Percentiles rank a stretch among this genome's conserved stretches.
These are phyloP conservation scores for Cacoxenus indagator DNA, from an alignment of 2,888 invertebrate genomes.

Conservation along the genomic window DNA sequence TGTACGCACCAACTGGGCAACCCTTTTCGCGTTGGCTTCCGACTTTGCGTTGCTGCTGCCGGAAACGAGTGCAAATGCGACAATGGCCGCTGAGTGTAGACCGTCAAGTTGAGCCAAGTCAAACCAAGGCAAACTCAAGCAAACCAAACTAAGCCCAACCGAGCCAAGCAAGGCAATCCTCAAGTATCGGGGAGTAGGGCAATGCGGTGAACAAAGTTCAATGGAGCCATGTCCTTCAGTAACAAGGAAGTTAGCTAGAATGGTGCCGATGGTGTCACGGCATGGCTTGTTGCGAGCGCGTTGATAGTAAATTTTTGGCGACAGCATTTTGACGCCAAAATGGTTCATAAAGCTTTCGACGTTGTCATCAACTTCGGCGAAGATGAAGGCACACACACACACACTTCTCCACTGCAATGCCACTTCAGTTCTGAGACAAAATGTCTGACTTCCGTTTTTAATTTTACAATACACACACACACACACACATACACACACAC, in stretches of 20 bases:
- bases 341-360: constrained; percentile 66
- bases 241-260: neutral
- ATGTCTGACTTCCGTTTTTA: constrained; percentile 41
- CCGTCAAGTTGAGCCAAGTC: neutral
- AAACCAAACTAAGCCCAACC: constrained; percentile 28
- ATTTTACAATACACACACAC: constrained; percentile 42
- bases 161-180: constrained; percentile 12
- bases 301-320: constrained; percentile 35
- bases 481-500: too few relatives aligned
- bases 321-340: constrained; percentile 64
- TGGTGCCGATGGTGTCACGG: neutral
- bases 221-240: neutral
- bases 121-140: neutral
- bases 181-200: constrained; percentile 24
- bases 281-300: constrained; percentile 34
- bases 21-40: constrained; percentile 8
- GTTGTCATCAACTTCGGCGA: constrained; percentile 25
- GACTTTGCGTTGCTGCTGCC: neutral
- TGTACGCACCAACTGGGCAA: constrained; percentile 36
- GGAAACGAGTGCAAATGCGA: constrained; percentile 38
- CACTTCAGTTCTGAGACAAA: constrained; percentile 32
- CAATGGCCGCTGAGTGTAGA: constrained; percentile 26
- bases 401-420: neutral
- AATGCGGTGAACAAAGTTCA: constrained; percentile 16
- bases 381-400: constrained; percentile 18